Evolutionary conservation across 2,888 invertebrate species (phyloP), one percentile per base, ranked within the genome.

Genomic region (Kuschelorhynchus macadamiae): DNA sequence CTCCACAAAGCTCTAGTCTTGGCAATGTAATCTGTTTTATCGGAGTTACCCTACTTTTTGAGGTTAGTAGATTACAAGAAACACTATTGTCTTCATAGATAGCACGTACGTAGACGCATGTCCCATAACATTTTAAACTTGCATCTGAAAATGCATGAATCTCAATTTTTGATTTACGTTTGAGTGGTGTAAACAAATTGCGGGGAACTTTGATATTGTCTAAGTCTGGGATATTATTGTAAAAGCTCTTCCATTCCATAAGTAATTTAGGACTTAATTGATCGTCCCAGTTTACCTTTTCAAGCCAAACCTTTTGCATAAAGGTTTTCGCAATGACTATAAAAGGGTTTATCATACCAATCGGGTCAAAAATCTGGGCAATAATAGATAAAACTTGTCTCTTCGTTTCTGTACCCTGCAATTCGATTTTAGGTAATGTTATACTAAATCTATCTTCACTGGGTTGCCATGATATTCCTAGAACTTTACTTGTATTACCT

Each of bases 211-310:
- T 25, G 1, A 47, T 2, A 21, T n/a, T 12, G 8, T 47, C 9
- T 21, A 47, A 25, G 2, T 47, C 21, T 14, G 42, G n/a, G 16
- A 42, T 42, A 42, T 17, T 17, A 5, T 16, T 42, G 8, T 4
- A 17, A 17, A 42, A 42, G 17, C 2, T 17, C 2, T 42, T 42
- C 42, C 42, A 42, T 42, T 42, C 42, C 8, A 2, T 11, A 17
- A 42, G 17, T 2, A 42, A 16, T 42, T 14, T 42, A 42, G 42
- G 17, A 42, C 17, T 14, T 20, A 47, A 20, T 47, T 47, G 47
- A n/a, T 47, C 47, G 16, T 47, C 47, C 47, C 47, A 47, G 16
- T n/a, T 16, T 11, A 47, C 11, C 2, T 47, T 47, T 20, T 47
- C 21, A 2, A 21, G 9, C 47, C 47, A 47, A 20, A 47, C 20